These are phyloP conservation scores for Maniola hyperantus DNA, from an alignment of 2,888 invertebrate genomes.

Conservation along the genomic window DNA sequence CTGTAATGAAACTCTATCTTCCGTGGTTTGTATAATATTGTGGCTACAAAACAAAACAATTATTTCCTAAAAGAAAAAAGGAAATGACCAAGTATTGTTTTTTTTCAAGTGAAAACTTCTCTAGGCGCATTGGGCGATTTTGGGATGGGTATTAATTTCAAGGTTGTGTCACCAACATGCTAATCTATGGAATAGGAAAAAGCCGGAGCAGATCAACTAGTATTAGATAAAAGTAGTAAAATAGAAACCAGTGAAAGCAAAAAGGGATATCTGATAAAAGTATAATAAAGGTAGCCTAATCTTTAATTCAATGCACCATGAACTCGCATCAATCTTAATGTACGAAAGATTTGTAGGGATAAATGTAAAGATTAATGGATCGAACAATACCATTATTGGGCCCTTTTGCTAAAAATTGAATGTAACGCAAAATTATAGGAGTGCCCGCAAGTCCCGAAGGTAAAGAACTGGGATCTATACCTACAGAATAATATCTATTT, in stretches of 20 bases:
- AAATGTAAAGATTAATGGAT: slow-evolving; percentile 58
- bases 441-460: slow-evolving; percentile 44
- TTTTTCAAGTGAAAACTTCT: too few relatives aligned
- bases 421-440: slow-evolving; percentile 58
- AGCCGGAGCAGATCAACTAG: too few relatives aligned
- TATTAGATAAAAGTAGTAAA: neutral
- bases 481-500: neutral
- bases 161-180: too few relatives aligned
- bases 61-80: too few relatives aligned
- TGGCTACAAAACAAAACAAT: too few relatives aligned
- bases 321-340: slow-evolving; percentile 63
- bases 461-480: slow-evolving; percentile 20
- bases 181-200: too few relatives aligned
- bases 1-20: too few relatives aligned
- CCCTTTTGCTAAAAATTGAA: slow-evolving; percentile 62
- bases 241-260: neutral
- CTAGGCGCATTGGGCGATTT: too few relatives aligned
- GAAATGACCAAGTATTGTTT: too few relatives aligned
- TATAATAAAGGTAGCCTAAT: slow-evolving; percentile 35
- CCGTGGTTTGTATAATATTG: too few relatives aligned
- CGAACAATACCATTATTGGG: slow-evolving; percentile 52
- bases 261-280: slow-evolving; percentile 7
- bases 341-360: slow-evolving; percentile 68
- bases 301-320: slow-evolving; percentile 62
- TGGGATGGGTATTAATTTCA: too few relatives aligned